A percentile compares a stretch with the other conserved stretches of the same genome.
Evolutionary conservation across 2,797 vertebrate genomes (phyloP).

Genomic region (Huso huso): DNA sequence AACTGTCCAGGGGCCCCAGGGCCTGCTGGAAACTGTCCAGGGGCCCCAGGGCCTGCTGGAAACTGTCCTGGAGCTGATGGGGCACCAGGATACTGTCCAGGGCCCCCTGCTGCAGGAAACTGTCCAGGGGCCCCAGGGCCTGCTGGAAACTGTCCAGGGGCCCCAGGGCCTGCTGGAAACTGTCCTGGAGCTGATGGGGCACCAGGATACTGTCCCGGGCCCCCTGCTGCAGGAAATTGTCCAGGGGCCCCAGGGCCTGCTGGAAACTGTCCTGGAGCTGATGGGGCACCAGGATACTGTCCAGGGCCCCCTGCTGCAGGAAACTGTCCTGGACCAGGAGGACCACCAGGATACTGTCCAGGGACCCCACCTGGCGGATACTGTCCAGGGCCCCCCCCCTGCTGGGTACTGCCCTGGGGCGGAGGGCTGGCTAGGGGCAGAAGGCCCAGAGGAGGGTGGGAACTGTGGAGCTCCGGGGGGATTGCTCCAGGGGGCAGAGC

Average conservation of each 20-base stretch:
- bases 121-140: not conserved
- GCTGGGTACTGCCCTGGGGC: conserved; percentile 43
- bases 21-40: too few relatives aligned
- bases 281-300: conserved; percentile 23
- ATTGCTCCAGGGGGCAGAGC: conserved; percentile 39
- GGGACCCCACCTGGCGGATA: conserved; percentile 38
- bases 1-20: too few relatives aligned
- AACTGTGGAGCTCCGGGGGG: conserved; percentile 46
- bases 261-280: conserved; percentile 32
- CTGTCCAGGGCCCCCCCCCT: conserved; percentile 45
- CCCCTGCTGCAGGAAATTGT: conserved; percentile 39
- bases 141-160: too few relatives aligned
- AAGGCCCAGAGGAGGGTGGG: conserved; percentile 14
- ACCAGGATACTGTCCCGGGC: conserved; percentile 29
- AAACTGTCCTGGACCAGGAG: conserved; percentile 38
- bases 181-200: conserved; percentile 18
- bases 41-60: too few relatives aligned
- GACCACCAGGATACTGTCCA: too few relatives aligned
- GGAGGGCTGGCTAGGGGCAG: conserved; percentile 50
- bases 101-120: too few relatives aligned
- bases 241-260: conserved; percentile 54
- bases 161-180: conserved; percentile 7
- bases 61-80: too few relatives aligned
- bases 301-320: conserved; percentile 29
- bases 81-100: too few relatives aligned